A percentile compares a stretch with the other conserved stretches of the same genome.
These are phyloP conservation scores for Hypomecis punctinalis DNA, from an alignment of 2,888 invertebrate genomes.

Conservation along the genomic window DNA sequence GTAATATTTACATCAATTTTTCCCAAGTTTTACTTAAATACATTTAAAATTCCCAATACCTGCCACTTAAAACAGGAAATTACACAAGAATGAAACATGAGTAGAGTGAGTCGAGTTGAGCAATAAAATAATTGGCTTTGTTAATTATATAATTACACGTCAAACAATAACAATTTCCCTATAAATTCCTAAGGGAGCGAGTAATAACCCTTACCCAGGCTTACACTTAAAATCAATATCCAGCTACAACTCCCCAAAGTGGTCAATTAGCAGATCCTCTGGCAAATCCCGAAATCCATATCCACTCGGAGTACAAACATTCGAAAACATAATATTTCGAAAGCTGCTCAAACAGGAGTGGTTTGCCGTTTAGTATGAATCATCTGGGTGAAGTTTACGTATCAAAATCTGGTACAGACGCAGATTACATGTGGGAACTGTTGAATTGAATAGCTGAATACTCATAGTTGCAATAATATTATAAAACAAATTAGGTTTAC, in stretches of 20 bases:
- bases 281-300: slow-evolving; percentile 33
- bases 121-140: background rate
- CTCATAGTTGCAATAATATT: no score
- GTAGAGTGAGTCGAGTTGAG: no score
- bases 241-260: slow-evolving; percentile 28
- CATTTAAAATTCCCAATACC: no score
- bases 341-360: slow-evolving; percentile 38
- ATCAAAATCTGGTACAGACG: slow-evolving; percentile 23
- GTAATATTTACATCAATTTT: no score
- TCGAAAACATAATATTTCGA: slow-evolving; percentile 35
- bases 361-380: slow-evolving; percentile 35
- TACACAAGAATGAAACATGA: no score
- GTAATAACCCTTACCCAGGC: slow-evolving; percentile 15
- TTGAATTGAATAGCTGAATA: no score
- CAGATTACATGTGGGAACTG: background rate
- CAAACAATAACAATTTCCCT: slow-evolving; percentile 24
- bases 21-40: no score
- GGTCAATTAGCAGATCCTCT: slow-evolving; percentile 32
- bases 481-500: no score
- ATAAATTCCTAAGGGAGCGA: slow-evolving; percentile 12
- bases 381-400: slow-evolving; percentile 29
- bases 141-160: slow-evolving; percentile 7
- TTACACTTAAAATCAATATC: slow-evolving; percentile 32
- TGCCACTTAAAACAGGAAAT: no score
- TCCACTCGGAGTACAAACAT: slow-evolving; percentile 31